Percentiles rank a stretch among this genome's conserved stretches.
Conservation (phyloP, 2,888 invertebrate species). For the Allacma fusca region DNA sequence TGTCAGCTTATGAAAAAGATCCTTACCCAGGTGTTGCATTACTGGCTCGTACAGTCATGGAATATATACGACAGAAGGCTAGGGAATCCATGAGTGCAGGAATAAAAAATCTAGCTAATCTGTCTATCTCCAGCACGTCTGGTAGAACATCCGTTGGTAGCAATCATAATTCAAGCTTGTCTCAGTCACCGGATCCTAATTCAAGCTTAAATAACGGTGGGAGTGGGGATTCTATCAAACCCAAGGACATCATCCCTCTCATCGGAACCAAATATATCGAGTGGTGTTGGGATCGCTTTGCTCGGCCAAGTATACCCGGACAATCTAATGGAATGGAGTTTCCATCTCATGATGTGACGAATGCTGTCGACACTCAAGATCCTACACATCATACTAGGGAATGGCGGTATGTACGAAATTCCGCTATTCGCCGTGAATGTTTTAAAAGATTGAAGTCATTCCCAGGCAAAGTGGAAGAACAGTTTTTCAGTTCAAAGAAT, state of each 20-base stretch:
- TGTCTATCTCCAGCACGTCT: not conserved
- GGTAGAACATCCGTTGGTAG: not conserved
- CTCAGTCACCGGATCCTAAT: constrained; percentile 38
- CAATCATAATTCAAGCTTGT: constrained; percentile 29
- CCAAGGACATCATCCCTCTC: constrained; percentile 53
- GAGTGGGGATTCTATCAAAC: constrained; percentile 36
- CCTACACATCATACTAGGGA: constrained; percentile 73
- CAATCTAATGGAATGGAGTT: constrained; percentile 48
- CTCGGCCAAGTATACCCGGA: constrained; percentile 50
- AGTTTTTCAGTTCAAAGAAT: constrained; percentile 66
- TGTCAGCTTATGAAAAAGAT: constrained; percentile 81
- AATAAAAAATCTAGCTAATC: constrained; percentile 11
- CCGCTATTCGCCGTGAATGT: constrained; percentile 70
- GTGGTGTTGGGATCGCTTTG: constrained; percentile 61
- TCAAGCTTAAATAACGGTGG: constrained; percentile 17
- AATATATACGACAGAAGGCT: constrained; percentile 69
- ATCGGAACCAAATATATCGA: constrained; percentile 59
- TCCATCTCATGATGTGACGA: constrained; percentile 21
- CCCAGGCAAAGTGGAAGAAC: constrained; percentile 77
- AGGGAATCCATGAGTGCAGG: constrained; percentile 40
- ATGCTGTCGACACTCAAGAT: constrained; percentile 45
- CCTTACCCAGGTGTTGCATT: constrained; percentile 84
- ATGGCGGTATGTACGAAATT: constrained; percentile 78
- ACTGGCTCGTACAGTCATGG: constrained; percentile 80
- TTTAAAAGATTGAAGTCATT: constrained; percentile 63